These are phyloP conservation scores for Drosophila orena DNA, from an alignment of 1,140 invertebrate species.

Conservation along the genomic window DNA sequence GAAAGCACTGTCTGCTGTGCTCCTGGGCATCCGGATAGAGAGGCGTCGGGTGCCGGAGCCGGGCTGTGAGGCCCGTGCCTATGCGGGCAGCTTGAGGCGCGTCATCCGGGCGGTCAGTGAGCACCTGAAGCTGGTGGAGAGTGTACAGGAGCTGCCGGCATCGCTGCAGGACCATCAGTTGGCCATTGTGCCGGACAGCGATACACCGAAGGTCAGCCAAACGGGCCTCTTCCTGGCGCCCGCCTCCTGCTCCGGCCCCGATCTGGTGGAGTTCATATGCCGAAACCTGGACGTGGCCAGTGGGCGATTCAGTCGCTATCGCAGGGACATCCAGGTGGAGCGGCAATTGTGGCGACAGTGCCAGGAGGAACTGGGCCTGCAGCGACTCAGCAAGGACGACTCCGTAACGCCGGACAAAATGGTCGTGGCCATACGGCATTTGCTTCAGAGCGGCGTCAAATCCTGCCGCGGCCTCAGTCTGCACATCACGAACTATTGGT, in stretches of 20 bases:
- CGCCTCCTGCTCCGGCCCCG: conserved; percentile 92
- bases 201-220: conserved; percentile 94
- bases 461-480: conserved; percentile 87
- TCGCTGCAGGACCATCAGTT: conserved; percentile 90
- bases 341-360: conserved; percentile 88
- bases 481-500: conserved; percentile 90
- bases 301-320: conserved; percentile 89
- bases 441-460: conserved; percentile 86
- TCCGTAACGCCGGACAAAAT: conserved; percentile 94
- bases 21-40: conserved; percentile 92
- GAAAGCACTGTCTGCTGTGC: conserved; percentile 91
- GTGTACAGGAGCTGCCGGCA: conserved; percentile 87
- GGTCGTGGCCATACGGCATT: conserved; percentile 91
- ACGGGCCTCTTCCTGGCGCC: conserved; percentile 96
- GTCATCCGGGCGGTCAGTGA: conserved; percentile 93
- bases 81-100: conserved; percentile 91
- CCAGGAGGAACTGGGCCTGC: conserved; percentile 88
- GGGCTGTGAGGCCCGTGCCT: conserved; percentile 90
- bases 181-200: conserved; percentile 95
- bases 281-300: conserved; percentile 91
- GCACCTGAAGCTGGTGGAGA: conserved; percentile 86
- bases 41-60: conserved; percentile 95
- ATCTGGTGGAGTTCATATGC: conserved; percentile 93
- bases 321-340: conserved; percentile 92
- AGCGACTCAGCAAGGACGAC: conserved; percentile 92